Evolutionary conservation across 2,888 invertebrate species (phyloP), one percentile per base, ranked within the genome.

Genomic region (Hemistola chrysoprasaria): DNA sequence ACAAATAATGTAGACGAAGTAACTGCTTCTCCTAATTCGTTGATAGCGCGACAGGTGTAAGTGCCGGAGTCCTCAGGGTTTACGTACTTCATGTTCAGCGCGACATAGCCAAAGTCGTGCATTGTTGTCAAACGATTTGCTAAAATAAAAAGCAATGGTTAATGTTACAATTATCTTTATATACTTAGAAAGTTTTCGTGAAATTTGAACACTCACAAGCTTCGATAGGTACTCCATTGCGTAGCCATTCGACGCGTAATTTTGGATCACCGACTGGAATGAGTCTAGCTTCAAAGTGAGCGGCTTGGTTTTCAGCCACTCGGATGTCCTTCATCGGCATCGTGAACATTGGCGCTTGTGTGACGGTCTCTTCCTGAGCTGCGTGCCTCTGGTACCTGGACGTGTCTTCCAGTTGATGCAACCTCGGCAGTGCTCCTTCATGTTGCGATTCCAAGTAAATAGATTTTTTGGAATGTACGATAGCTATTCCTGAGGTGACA

Each of bases 41-140:
- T 98, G 6, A 93, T 91, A 23, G 98, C 98, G 41, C 97, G 93
- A 74, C 98, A 97, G 1, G 98, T 98, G 78, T 98, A 98, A 23
- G 97, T 97, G 28, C 98, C 98, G 1, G 97, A 97, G 84, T 99
- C 99, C 80, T 97, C 97, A 10, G 98, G 97, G 70, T 96, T 96
- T 0, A 96, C 96, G 63, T 97, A 97, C 73, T 97, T 97, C 95
- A 97, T 95, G 64, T 97, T 97, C 8, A 97, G 89, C 23, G 98
- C 97, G 11, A 98, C 98, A 75, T 98, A 98, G 31, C 99, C 99
- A 75, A 99, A 98, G 77, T 99, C 99, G 72, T 98, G 97, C 94
- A 98, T 97, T 6, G 98, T 97, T 26, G 96, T 95, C 20, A 95
- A 91, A 45, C 97, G 95, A 71, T 97, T 97, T n/a, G 96, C 94